Evolutionary conservation across 2,113 vertebrate species (phyloP).

Genomic region (Lycocorax pyrrhopterus): DNA sequence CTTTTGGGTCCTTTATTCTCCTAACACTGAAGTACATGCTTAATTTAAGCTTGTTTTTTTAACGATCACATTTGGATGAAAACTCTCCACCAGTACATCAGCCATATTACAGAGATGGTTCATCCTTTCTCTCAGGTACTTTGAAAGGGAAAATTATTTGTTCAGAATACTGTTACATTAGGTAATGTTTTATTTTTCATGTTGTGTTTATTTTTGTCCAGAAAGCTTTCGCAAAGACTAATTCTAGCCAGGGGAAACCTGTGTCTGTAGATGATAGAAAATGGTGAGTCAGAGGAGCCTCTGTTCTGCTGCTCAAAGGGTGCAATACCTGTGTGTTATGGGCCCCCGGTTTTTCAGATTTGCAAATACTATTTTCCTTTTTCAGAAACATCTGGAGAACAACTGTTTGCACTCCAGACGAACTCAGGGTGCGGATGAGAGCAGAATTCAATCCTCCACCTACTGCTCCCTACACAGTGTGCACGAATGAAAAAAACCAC

Average conservation of each 20-base stretch:
- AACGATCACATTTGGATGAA: neutral
- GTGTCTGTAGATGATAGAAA: neutral
- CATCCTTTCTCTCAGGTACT: neutral
- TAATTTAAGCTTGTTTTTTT: neutral
- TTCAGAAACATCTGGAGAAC: neutral
- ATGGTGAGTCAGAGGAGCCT: neutral
- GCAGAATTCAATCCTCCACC: neutral
- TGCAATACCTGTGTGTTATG: neutral
- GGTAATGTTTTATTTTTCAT: neutral
- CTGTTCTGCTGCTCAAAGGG: neutral
- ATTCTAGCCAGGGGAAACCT: neutral
- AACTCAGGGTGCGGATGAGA: neutral
- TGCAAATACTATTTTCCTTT: neutral
- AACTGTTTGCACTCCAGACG: neutral
- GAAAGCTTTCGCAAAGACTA: neutral
- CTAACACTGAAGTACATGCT: neutral
- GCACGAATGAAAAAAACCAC: neutral
- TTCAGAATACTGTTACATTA: neutral
- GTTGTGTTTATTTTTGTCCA: neutral
- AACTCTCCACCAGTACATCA: neutral
- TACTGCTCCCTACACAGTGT: neutral
- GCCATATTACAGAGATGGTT: neutral
- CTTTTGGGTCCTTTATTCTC: neutral
- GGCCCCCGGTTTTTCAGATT: neutral
- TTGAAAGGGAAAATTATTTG: neutral